phyloP scores from a whole-genome alignment of 2,888 invertebrate species.

The Cacoxenus indagator region DNA sequence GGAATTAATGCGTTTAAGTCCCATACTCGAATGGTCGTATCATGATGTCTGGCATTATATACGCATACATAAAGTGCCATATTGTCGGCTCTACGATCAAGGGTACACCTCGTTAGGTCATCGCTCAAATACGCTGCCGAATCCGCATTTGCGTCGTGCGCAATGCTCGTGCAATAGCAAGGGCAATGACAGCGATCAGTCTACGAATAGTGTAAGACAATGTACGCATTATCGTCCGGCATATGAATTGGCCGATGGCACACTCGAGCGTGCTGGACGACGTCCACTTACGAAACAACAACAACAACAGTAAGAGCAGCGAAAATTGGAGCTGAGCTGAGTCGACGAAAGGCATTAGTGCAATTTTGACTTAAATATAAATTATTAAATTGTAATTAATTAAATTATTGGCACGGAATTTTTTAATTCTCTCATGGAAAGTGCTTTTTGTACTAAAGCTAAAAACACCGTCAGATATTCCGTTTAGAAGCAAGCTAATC shows the following conservation, averaged over 20 bases:
- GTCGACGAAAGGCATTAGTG: too few relatives aligned
- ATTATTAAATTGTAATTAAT: too few relatives aligned
- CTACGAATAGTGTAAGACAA: conserved; percentile 68
- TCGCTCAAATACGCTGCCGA: conserved; percentile 82
- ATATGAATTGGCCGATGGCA: conserved; percentile 72
- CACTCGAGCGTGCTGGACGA: conserved; percentile 66
- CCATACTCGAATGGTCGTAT: conserved; percentile 93
- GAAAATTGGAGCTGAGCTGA: not conserved
- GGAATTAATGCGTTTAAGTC: conserved; percentile 87
- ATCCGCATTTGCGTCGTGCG: conserved; percentile 77
- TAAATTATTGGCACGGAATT: too few relatives aligned
- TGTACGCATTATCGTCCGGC: conserved; percentile 78
- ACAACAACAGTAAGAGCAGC: conserved; percentile 29
- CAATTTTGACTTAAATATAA: too few relatives aligned
- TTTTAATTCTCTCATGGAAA: too few relatives aligned
- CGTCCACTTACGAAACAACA: conserved; percentile 11
- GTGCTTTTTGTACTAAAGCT: too few relatives aligned
- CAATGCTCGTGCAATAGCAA: not conserved
- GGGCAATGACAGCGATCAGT: not conserved
- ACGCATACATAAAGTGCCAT: conserved; percentile 82
- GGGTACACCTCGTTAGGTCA: conserved; percentile 94
- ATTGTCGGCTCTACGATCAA: conserved; percentile 90
- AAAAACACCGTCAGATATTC: too few relatives aligned
- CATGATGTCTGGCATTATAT: conserved; percentile 93
- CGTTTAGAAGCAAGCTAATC: too few relatives aligned